Base-by-base conservation (phyloP, 1,140 invertebrate species). In the Rhopalosiphum maidis region DNA sequence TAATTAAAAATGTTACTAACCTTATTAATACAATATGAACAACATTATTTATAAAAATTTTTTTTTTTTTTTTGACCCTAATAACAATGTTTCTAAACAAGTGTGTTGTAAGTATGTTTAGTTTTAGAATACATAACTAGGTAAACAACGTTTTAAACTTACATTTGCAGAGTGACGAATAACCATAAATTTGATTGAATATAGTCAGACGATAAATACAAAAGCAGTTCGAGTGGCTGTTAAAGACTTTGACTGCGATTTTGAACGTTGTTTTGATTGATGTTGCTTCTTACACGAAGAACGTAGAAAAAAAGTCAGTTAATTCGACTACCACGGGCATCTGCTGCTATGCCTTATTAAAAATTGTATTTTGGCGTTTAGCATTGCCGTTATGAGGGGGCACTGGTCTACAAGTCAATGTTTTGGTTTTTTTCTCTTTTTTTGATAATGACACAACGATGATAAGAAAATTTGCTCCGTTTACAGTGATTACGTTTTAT, bases 391-490 rank as follows among this genome's bases (percentile, higher is more conserved):
- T 77, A 77, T 77, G n/a, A 77, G 30, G 60, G 60, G 30, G 60
- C n/a, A 77, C n/a, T 77, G 4, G 30, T 18, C 15, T 0, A 68
- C 11, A 15, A 15, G 15, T n/a, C 60, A 77, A 77, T 77, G 30
- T 77, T 77, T 77, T 77, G 30, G 60, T 77, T 30, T 77, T 77
- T 68, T 35, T 77, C n/a, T 77, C 23, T 35, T n/a, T 68, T 68
- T 68, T 68, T 77, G 60, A 77, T 77, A 77, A 77, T 77, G 60
- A 77, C 30, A 68, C 11, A 77, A n/a, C 15, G 30, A n/a, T 77
- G 60, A 77, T 77, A 77, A 77, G 60, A 77, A n/a, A n/a, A 77
- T 77, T 77, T 77, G 15, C 60, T 77, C 60, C 60, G n/a, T 77
- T 77, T 77, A 77, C 30, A 77, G 15, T 77, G 60, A 77, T 77